A percentile compares a stretch with the other conserved stretches of the same genome.
phyloP scores from a whole-genome alignment of 2,888 invertebrate genomes.

The Oscheius myriophilus region DNA sequence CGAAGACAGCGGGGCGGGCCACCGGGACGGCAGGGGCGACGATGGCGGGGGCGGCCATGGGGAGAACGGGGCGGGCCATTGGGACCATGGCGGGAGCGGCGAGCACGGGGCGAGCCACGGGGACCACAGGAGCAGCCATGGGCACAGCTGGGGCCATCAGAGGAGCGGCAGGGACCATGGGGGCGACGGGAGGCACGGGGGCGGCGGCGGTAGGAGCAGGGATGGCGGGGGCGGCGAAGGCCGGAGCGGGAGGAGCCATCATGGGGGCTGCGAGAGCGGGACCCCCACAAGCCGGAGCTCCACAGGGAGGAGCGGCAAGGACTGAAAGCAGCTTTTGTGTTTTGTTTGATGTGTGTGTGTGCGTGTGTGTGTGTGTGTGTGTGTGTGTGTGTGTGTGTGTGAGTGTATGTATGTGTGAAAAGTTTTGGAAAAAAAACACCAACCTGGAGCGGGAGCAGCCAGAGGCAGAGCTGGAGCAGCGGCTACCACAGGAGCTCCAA shows the following conservation, averaged over 20 bases:
- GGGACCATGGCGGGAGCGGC: constrained; percentile 42
- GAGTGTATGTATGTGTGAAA: too few species aligned
- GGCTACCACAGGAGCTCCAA: constrained; percentile 25
- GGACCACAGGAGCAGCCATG: constrained; percentile 27
- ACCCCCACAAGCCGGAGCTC: too few species aligned
- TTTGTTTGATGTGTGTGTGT: too few species aligned
- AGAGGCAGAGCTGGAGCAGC: constrained; percentile 33
- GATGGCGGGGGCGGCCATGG: constrained; percentile 40
- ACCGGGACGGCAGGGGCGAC: constrained; percentile 31
- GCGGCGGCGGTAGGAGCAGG: constrained; percentile 32
- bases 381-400: too few species aligned
- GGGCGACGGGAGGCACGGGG: constrained; percentile 35
- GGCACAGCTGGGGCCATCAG: constrained; percentile 34
- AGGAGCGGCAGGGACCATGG: constrained; percentile 27
- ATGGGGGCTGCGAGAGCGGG: too few species aligned
- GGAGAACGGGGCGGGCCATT: constrained; percentile 40
- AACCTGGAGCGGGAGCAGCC: background rate
- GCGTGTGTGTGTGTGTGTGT: too few species aligned
- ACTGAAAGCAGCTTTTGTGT: constrained; percentile 7
- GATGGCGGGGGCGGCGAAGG: constrained; percentile 23
- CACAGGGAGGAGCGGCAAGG: constrained; percentile 24
- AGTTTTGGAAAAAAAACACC: too few species aligned
- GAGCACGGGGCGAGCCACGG: constrained; percentile 33
- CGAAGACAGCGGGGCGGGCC: background rate
- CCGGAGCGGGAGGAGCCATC: background rate